phyloP scores from a whole-genome alignment of 2,113 vertebrate species.

The Oreochromis spilurus region DNA sequence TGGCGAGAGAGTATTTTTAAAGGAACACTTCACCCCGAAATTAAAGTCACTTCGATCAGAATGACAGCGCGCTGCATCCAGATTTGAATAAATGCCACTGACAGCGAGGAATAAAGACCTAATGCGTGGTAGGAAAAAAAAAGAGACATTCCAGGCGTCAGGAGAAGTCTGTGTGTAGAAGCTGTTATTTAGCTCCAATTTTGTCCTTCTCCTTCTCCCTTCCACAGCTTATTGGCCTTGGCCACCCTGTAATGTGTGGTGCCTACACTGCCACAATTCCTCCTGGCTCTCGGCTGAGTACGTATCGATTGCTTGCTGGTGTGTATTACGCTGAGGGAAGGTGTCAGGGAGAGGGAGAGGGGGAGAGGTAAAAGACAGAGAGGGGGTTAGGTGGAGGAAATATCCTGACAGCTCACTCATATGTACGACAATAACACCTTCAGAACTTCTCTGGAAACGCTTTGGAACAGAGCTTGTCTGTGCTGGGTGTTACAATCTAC shows the following conservation, averaged over 20 bases:
- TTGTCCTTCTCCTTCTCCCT: conserved; percentile 46
- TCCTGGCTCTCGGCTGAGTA: conserved; percentile 68
- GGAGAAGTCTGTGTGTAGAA: conserved; percentile 9
- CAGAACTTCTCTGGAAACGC: conserved; percentile 16
- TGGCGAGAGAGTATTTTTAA: conserved; percentile 36
- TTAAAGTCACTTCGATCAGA: conserved; percentile 27
- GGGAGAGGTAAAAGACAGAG: conserved; percentile 41
- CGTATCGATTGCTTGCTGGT: conserved; percentile 73
- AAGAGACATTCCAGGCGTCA: conserved; percentile 9
- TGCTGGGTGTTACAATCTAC: not conserved
- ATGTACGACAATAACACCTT: conserved; percentile 43
- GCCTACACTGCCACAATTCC: conserved; percentile 74
- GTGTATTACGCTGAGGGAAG: conserved; percentile 69
- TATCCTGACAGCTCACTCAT: conserved; percentile 61
- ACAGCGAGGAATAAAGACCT: conserved; percentile 7
- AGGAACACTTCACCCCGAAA: conserved; percentile 34
- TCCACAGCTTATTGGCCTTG: conserved; percentile 67
- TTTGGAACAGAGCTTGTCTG: not conserved
- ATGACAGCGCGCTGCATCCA: conserved; percentile 12
- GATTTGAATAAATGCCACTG: conserved; percentile 29
- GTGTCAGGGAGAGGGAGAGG: conserved; percentile 47
- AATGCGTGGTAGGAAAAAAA: not conserved
- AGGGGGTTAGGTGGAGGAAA: conserved; percentile 48
- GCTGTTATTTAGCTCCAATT: conserved; percentile 58
- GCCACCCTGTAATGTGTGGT: conserved; percentile 70